Conservation (phyloP, 1,140 invertebrate genomes). For the Procambarus virginalis region DNA sequence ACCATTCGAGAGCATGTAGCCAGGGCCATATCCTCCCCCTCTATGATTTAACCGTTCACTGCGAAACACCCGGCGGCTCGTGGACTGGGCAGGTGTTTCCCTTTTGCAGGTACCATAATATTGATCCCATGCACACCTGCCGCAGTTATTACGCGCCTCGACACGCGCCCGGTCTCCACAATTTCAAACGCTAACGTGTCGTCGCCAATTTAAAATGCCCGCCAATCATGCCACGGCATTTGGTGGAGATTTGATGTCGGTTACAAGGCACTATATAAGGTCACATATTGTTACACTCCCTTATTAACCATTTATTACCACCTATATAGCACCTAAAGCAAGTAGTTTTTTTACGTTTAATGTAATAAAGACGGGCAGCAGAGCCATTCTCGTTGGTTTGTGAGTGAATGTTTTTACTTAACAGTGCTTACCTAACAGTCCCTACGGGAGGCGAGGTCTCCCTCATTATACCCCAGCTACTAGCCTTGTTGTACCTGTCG, state of each 20-base stretch:
- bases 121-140: slow-evolving; percentile 5
- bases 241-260: neutral
- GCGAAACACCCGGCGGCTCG: slow-evolving; percentile 27
- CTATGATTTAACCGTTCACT: slow-evolving; percentile 42
- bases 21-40: slow-evolving; percentile 11
- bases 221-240: neutral
- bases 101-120: slow-evolving; percentile 22
- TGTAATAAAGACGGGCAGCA: too few species aligned
- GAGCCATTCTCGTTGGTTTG: too few species aligned
- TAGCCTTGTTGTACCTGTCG: too few species aligned
- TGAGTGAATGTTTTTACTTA: too few species aligned
- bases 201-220: slow-evolving; percentile 23
- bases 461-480: too few species aligned
- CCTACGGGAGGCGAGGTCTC: too few species aligned
- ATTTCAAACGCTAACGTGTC: neutral
- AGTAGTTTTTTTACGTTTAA: too few species aligned
- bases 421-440: too few species aligned
- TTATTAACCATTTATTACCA: too few species aligned
- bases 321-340: too few species aligned
- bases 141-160: neutral
- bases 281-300: too few species aligned
- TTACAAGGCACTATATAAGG: too few species aligned
- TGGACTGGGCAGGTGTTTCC: slow-evolving; percentile 37
- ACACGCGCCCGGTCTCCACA: neutral
- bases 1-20: slow-evolving; percentile 8